These are phyloP conservation scores for Maccullochella peelii DNA, from an alignment of 2,113 vertebrate species.

Conservation along the genomic window DNA sequence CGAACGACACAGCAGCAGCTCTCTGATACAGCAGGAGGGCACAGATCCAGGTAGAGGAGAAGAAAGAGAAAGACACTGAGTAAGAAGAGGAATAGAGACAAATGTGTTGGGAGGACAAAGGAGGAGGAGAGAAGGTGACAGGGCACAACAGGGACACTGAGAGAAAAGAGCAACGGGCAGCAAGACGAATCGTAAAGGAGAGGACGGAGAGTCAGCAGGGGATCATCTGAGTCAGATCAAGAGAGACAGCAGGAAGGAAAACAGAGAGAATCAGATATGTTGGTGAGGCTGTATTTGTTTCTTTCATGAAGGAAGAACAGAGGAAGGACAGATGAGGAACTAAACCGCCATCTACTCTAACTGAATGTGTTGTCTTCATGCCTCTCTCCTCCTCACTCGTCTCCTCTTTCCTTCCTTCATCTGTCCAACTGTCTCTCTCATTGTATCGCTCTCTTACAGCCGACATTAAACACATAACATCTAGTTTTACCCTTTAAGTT, in stretches of 20 bases:
- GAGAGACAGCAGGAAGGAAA: constrained; percentile 10
- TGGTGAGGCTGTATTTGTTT: constrained; percentile 12
- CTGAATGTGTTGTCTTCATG: background rate
- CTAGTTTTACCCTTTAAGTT: no score
- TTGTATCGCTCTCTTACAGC: background rate
- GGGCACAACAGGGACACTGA: background rate
- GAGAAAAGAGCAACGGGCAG: background rate
- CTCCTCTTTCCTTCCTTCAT: background rate
- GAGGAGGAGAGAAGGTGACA: background rate
- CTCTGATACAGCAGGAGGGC: constrained; percentile 10
- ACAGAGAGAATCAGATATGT: constrained; percentile 7
- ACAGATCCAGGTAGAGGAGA: background rate
- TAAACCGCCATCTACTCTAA: background rate
- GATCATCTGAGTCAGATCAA: constrained; percentile 8
- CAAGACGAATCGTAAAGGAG: background rate
- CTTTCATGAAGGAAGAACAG: background rate
- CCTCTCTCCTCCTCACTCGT: background rate
- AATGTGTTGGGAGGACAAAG: background rate
- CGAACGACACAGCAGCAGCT: background rate
- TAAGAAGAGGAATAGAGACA: background rate
- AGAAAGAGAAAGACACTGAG: background rate
- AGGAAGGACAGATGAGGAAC: background rate
- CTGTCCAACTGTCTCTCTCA: background rate
- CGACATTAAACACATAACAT: no score
- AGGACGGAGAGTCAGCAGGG: background rate